Conservation (phyloP, 2,113 vertebrate species). For the Uria lomvia region DNA sequence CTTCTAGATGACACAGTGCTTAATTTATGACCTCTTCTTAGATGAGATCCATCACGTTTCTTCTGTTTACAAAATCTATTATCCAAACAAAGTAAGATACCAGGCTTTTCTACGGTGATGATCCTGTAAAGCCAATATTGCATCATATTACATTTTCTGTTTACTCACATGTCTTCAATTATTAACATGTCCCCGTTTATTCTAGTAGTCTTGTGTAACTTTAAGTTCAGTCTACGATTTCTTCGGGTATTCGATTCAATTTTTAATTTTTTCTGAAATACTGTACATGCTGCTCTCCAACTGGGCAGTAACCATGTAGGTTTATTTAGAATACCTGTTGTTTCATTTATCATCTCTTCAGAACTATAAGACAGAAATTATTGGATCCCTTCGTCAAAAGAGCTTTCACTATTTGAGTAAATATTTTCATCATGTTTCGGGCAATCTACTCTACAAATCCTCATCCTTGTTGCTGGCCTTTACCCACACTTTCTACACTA, state of each 20-base stretch:
- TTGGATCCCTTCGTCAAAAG: neutral
- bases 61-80: neutral
- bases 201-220: neutral
- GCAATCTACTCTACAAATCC: neutral
- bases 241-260: neutral
- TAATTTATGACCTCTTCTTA: neutral
- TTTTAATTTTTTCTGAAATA: neutral
- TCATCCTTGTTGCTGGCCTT: neutral
- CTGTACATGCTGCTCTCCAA: neutral
- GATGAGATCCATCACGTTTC: neutral
- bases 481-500: rapidly evolving
- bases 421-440: neutral
- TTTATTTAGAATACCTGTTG: neutral
- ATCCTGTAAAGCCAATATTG: neutral
- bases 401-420: neutral
- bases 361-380: neutral
- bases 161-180: neutral
- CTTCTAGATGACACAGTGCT: neutral
- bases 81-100: neutral
- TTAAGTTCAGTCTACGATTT: neutral
- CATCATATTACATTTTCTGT: neutral
- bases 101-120: neutral
- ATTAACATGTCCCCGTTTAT: neutral
- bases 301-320: neutral
- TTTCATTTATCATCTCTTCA: neutral